Evolutionary conservation across 2,797 vertebrate genomes (phyloP).

Genomic region (Hybognathus amarus): DNA sequence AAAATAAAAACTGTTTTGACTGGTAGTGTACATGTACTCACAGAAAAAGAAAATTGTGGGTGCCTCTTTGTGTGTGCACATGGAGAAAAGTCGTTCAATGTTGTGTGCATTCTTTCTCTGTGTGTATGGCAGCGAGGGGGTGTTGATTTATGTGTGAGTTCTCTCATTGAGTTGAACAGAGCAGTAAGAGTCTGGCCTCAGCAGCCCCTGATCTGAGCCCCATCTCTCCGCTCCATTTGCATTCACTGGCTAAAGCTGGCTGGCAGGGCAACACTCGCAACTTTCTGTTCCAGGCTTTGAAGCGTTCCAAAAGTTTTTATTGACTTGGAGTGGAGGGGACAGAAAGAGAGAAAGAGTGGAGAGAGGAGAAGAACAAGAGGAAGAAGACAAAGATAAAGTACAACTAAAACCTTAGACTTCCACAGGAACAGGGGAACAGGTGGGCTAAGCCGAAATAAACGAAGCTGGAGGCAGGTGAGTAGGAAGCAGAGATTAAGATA

Average conservation of each 20-base stretch:
- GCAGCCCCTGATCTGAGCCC: slow-evolving; percentile 75
- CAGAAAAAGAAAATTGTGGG: slow-evolving; percentile 27
- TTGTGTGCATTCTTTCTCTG: slow-evolving; percentile 33
- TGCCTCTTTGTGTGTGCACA: slow-evolving; percentile 49
- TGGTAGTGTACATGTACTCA: slow-evolving; percentile 49
- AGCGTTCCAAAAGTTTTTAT: slow-evolving; percentile 67
- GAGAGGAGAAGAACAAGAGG: slow-evolving; percentile 46
- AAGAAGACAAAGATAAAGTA: slow-evolving; percentile 55
- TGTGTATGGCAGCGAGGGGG: slow-evolving; percentile 36
- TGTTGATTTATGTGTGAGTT: slow-evolving; percentile 51
- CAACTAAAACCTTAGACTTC: slow-evolving; percentile 36
- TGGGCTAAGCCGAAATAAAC: slow-evolving; percentile 52
- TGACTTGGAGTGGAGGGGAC: slow-evolving; percentile 16
- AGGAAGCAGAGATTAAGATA: slow-evolving; percentile 45
- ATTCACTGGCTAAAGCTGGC: slow-evolving; percentile 74
- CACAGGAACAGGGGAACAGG: slow-evolving; percentile 37
- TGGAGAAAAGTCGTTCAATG: slow-evolving; percentile 3
- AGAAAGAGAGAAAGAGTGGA: slow-evolving; percentile 26
- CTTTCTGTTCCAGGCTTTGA: slow-evolving; percentile 77
- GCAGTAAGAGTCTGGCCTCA: slow-evolving; percentile 52
- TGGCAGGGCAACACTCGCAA: slow-evolving; percentile 76
- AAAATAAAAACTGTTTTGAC: background rate
- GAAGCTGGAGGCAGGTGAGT: slow-evolving; percentile 49
- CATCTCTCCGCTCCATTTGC: slow-evolving; percentile 78
- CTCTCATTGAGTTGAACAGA: slow-evolving; percentile 32